A percentile compares a stretch with the other conserved stretches of the same genome.
phyloP scores from a whole-genome alignment of 1,140 invertebrate species.

The Micrasema minimum region DNA sequence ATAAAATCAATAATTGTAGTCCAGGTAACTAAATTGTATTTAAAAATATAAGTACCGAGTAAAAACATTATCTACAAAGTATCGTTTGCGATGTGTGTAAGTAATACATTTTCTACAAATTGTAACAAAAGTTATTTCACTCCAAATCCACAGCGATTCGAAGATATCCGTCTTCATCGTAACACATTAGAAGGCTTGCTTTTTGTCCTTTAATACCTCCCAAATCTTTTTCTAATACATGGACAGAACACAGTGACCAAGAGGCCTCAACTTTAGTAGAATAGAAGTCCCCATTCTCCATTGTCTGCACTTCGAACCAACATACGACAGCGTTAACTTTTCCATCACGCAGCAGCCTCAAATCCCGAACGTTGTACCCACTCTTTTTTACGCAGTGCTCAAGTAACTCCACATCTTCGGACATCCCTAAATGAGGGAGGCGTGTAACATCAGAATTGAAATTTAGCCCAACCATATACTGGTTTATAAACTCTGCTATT shows the following conservation, averaged over 20 bases:
- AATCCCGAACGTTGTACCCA: background rate
- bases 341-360: background rate
- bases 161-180: slow-evolving; percentile 23
- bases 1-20: no score
- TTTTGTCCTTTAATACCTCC: slow-evolving; percentile 9
- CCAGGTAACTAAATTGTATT: no score
- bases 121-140: no score
- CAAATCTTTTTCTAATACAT: slow-evolving; percentile 25
- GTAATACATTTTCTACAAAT: no score
- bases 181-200: slow-evolving; percentile 14
- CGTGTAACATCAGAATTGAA: slow-evolving; percentile 26
- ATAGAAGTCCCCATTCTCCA: slow-evolving; percentile 34
- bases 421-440: slow-evolving; percentile 18
- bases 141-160: slow-evolving; percentile 21
- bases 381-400: slow-evolving; percentile 6
- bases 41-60: no score
- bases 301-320: slow-evolving; percentile 35
- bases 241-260: background rate
- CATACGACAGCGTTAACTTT: slow-evolving; percentile 27
- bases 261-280: background rate
- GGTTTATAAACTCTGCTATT: slow-evolving; percentile 31
- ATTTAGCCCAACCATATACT: slow-evolving; percentile 12
- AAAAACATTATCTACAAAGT: no score
- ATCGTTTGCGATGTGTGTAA: no score
- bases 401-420: slow-evolving; percentile 24